Conservation (phyloP, 2,797 vertebrate species). For the Dryobates pubescens region DNA sequence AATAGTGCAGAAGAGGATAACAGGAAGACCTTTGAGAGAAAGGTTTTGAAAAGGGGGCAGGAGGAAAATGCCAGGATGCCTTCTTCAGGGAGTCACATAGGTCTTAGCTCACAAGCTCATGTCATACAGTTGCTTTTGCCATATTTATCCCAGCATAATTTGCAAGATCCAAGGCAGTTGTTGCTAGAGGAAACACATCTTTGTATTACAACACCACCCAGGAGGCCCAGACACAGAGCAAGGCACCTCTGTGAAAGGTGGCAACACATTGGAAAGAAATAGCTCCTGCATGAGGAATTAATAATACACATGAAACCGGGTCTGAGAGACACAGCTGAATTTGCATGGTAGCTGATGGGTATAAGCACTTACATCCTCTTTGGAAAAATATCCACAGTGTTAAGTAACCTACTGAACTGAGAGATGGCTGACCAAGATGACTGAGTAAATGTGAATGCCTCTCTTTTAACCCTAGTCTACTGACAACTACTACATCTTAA, state of each 20-base stretch:
- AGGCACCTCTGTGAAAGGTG: neutral
- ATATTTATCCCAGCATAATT: neutral
- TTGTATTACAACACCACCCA: neutral
- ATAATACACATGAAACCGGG: neutral
- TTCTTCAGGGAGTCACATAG: neutral
- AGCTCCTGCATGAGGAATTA: neutral
- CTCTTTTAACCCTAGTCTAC: neutral
- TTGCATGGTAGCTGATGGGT: neutral
- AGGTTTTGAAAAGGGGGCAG: neutral
- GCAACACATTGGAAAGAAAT: neutral
- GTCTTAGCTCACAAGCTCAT: neutral
- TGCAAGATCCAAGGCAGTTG: neutral
- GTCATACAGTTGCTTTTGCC: neutral
- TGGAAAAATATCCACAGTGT: neutral
- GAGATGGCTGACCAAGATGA: neutral
- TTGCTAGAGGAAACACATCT: neutral
- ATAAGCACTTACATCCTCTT: neutral
- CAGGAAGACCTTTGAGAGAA: neutral
- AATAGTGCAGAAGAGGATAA: neutral
- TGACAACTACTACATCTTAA: neutral
- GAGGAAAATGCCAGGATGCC: neutral
- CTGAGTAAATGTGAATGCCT: neutral
- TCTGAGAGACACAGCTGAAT: neutral
- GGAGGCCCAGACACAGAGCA: neutral
- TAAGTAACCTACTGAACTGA: neutral